Evolutionary conservation across 2,113 vertebrate genomes (phyloP).

Genomic region (Cercopithecus mona): DNA sequence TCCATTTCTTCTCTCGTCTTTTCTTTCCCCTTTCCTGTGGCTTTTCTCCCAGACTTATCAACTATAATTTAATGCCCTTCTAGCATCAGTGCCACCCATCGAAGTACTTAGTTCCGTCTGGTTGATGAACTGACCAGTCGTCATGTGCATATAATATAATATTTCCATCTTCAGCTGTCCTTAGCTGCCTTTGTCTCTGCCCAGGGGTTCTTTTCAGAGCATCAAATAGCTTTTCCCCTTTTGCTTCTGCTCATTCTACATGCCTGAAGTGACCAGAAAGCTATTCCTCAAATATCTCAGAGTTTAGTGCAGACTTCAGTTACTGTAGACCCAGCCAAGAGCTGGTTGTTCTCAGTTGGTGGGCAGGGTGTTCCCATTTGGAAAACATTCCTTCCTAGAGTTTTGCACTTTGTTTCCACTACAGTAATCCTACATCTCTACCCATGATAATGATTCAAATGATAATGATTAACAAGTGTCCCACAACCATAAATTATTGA

Average conservation of each 20-base stretch:
- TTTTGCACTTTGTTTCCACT: not conserved
- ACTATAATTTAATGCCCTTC: not conserved
- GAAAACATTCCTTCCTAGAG: not conserved
- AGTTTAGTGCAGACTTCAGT: accelerated
- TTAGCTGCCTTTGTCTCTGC: not conserved
- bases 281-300: not conserved
- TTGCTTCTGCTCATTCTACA: not conserved
- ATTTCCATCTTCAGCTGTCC: not conserved
- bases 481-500: not conserved
- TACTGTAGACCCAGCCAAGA: not conserved
- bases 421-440: not conserved
- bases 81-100: not conserved
- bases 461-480: slow-evolving; percentile 27
- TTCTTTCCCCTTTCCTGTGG: not conserved
- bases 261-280: not conserved
- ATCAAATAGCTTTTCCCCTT: not conserved
- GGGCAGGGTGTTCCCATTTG: slow-evolving; percentile 23
- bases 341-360: not conserved
- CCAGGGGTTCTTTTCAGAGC: not conserved
- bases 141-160: not conserved
- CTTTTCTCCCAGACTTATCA: not conserved
- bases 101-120: not conserved
- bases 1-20: not conserved
- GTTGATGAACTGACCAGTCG: not conserved
- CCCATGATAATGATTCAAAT: not conserved